Evolutionary conservation across 2,797 vertebrate species (phyloP), one percentile per base, ranked within the genome.

Genomic region (Cuniculus paca): DNA sequence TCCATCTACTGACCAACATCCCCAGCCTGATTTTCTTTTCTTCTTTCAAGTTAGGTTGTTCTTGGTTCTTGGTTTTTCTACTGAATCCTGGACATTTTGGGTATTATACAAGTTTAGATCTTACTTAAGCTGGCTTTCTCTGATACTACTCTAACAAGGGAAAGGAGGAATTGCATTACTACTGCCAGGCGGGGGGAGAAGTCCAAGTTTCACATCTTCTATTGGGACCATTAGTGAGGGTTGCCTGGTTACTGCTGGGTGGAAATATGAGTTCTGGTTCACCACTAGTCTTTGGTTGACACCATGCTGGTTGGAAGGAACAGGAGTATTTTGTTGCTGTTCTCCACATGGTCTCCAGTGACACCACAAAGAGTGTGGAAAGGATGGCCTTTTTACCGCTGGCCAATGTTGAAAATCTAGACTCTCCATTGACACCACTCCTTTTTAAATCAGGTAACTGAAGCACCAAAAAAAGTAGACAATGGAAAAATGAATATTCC

Each of bases 1-100:
- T 78, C 31, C 39, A 50, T 28, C 28, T 28, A 50, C 74, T 77
- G 45, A 50, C 14, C 31, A 48, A 50, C 31, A 50, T 50, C 39
- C 31, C 28, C 16, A 78, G 31, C 28, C 48, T 52, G 17, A 77
- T 34, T 52, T 17, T 34, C 48, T 78, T 78, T 78, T 77, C 45
- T 84, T 89, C 28, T 89, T 91, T 78, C 39, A 82, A 65, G 24
- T 72, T 54, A 75, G 92, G 42, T 81, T 50, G 39, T 52, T 90
- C 34, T 72, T 82, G 45, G 54, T 58, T 87, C n/a, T 58, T 90
- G 24, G 20, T 91, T 28, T 22, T 95, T 88, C 39, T 88, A 81
- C 17, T 28, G 34, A 95, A 88, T 75, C 70, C 17, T 79, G 3
- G 10, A 84, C 28, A 54, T 89, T 45, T 82, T 13, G 13, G 4